Base-by-base conservation (phyloP, 2,888 invertebrate species). In the Rotaria magnacalcarata region DNA sequence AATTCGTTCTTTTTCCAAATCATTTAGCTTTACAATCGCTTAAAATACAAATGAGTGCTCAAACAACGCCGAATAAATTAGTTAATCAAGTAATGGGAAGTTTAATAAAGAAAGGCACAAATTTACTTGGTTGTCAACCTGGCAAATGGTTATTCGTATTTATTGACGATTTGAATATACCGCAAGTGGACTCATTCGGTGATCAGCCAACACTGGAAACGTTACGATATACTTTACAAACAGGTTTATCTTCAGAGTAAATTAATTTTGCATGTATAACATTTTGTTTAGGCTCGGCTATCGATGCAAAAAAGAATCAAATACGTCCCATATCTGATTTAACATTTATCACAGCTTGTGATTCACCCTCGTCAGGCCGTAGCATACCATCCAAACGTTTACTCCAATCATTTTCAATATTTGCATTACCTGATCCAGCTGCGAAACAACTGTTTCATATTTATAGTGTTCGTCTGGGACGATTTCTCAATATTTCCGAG, bases 101-200 rank as follows among this genome's bases (percentile, higher is more conserved):
- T 87, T 89, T 91, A 21, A 89, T 91, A 87, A 91, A 91, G 88
- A 91, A 90, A 86, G 89, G 90, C 43, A 89, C 89, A 84, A 90
- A 91, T 86, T 89, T 89, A 21, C 87, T 91, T 54, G 91, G 90
- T 58, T 90, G 90, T 60, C 90, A 90, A 21, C 90, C 89, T 87
- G 90, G 90, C 84, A 89, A 89, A 16, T 87, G 90, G 90, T 89
- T 90, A 80, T 84, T 90, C 41, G 89, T 90, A 87, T 91, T 91
- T 89, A 89, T 91, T 54, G 91, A 91, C 88, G 91, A 91, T 87
- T 87, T 91, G 52, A 91, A 90, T 88, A 90, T 91, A 90, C 91
- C 91, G 2, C 89, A 90, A 34, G 90, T 89, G 16, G 91, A 91
- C 87, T 88, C 89, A 85, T 91, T 89, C 87, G 91, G 91, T 60